Evolutionary conservation across 2,113 vertebrate species (phyloP).

Genomic region (Cyanoliseus patagonus): DNA sequence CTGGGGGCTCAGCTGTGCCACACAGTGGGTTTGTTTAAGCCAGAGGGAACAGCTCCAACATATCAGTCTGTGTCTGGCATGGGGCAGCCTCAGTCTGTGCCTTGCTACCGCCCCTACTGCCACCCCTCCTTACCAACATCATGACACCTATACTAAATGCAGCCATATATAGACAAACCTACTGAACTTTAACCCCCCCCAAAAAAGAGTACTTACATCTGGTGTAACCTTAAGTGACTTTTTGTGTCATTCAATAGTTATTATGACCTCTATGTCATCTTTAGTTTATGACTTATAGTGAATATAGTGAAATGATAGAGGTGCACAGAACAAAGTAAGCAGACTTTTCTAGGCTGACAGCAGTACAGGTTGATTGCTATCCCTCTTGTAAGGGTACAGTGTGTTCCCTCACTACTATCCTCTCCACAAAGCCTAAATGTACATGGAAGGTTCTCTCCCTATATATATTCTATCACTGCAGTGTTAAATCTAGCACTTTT

Average conservation of each 20-base stretch:
- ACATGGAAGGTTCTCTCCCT: neutral
- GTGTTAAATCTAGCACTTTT: neutral
- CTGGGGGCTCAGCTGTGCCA: neutral
- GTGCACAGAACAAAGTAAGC: neutral
- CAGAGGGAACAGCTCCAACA: neutral
- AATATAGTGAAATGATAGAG: neutral
- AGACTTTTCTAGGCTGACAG: neutral
- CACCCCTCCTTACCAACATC: too few species aligned
- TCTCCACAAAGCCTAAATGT: neutral
- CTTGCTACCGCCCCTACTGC: neutral
- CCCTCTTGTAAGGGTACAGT: neutral
- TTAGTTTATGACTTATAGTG: neutral
- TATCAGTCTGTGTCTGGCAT: accelerated
- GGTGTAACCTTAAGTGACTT: neutral
- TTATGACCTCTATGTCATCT: neutral
- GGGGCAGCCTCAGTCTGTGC: accelerated
- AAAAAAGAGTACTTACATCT: neutral
- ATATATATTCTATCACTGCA: neutral
- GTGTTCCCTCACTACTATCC: neutral
- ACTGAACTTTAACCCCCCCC: neutral
- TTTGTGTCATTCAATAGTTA: neutral
- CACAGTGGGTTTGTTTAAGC: accelerated
- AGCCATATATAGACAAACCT: neutral
- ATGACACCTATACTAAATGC: neutral
- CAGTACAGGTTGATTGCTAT: neutral